Percentiles rank a stretch among this genome's conserved stretches.
Conservation (phyloP, 2,797 vertebrate species). For the Ficedula albicollis region DNA sequence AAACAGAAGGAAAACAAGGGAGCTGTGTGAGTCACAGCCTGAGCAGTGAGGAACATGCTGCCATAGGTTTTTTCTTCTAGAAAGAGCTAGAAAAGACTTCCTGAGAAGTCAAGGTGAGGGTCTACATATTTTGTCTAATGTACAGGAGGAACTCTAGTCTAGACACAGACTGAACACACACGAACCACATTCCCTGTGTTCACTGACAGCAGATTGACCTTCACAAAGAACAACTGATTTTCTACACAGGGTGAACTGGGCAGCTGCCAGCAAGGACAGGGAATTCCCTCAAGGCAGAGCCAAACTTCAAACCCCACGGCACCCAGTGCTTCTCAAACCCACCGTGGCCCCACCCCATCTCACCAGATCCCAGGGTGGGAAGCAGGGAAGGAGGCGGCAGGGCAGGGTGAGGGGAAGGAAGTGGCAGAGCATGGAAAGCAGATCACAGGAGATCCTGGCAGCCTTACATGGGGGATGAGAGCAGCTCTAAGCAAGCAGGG, state of each 20-base stretch:
- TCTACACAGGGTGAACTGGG: accelerated
- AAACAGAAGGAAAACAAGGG: not conserved
- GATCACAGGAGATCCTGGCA: accelerated
- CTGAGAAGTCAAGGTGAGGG: not conserved
- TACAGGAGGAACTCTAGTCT: not conserved
- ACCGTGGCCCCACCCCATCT: accelerated
- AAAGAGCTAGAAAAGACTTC: not conserved
- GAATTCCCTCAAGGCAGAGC: not conserved
- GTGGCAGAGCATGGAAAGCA: not conserved
- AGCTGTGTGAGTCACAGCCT: not conserved
- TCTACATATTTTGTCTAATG: not conserved
- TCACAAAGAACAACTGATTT: not conserved
- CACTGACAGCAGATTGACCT: not conserved
- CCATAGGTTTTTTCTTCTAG: not conserved
- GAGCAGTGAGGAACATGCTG: not conserved
- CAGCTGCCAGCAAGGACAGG: not conserved
- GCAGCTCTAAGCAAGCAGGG: accelerated
- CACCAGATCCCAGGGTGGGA: accelerated
- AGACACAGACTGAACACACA: not conserved
- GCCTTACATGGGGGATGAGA: accelerated
- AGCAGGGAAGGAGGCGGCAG: not conserved
- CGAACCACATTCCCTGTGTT: not conserved
- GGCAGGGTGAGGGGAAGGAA: accelerated
- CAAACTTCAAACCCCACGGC: accelerated
- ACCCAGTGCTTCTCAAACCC: not conserved